These are phyloP conservation scores for Macaca mulatta DNA, from an alignment of 2,113 vertebrate genomes.

Conservation along the genomic window DNA sequence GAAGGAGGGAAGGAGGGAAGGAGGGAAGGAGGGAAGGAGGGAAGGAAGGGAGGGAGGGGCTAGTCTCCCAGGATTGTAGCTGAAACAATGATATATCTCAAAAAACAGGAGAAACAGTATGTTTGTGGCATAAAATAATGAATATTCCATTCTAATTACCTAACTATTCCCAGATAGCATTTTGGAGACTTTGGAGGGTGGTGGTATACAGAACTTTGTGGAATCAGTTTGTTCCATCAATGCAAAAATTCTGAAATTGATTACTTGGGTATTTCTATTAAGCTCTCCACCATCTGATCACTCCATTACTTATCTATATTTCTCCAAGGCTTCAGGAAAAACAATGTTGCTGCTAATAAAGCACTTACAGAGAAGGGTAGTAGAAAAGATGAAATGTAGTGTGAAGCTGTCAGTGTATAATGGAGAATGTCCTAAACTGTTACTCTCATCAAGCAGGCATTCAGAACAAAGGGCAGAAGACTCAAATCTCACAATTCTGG, in stretches of 20 bases:
- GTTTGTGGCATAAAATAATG: neutral
- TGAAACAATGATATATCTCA: neutral
- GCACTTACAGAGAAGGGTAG: neutral
- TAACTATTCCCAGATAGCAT: neutral
- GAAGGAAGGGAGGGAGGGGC: rapidly evolving
- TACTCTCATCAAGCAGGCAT: neutral
- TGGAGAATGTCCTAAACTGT: neutral
- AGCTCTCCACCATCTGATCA: neutral
- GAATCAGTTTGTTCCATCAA: neutral
- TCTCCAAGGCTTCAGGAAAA: neutral
- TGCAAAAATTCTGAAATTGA: neutral
- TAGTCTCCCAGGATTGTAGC: neutral
- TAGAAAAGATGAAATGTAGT: neutral
- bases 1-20: too few species aligned
- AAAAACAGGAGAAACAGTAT: constrained; percentile 22
- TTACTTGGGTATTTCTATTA: neutral
- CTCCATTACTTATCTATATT: neutral
- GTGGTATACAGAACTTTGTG: neutral
- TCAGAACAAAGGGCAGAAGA: neutral
- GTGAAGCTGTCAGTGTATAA: neutral
- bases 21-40: rapidly evolving
- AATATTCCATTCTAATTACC: neutral
- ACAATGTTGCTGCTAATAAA: neutral
- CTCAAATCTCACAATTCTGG: neutral
- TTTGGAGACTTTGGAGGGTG: neutral